Base-by-base conservation (phyloP, 2,888 invertebrate genomes). In the Nysson spinosus region DNA sequence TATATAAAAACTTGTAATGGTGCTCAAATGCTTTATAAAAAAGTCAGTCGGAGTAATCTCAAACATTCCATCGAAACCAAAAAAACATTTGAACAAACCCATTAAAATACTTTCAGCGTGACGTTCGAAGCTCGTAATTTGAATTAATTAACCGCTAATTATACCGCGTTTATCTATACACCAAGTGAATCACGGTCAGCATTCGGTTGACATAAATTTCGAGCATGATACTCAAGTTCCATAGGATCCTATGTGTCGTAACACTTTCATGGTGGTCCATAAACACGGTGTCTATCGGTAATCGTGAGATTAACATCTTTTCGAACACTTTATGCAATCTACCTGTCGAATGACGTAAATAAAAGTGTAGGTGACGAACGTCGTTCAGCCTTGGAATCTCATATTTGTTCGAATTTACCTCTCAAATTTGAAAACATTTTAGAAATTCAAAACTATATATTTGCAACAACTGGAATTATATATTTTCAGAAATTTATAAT, bases 281-380 rank as follows among this genome's bases (percentile, higher is more conserved):
- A 24, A n/a, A n/a, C 5, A 26, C 4, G 19, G 11, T n/a, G 12
- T 14, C 26, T 14, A 37, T 35, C 30, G 47, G 30, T 24, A 43
- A 32, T 44, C 22, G 16, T 6, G 22, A 34, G n/a, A 26, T 14
- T n/a, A 4, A 34, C 19, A 40, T 60, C 12, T 52, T 30, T n/a
- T 4, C 9, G n/a, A 14, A 11, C 3, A 22, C 7, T 26, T 42
- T 4, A 44, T 37, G 35, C n/a, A 5, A 43, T 17, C 2, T 28
- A 20, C 16, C 17, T 17, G 28, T 19, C 20, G 35, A 42, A 56
- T 57, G 49, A 64, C 40, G 40, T 28, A 20, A 2, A 28, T 55
- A 1, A 20, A 22, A 7, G n/a, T 22, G 22, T 19, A 11, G n/a
- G 14, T 12, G 12, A 12, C 5, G 24, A 1, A 24, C 1, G 9